Evolutionary conservation across 2,113 vertebrate species (phyloP), one percentile per base, ranked within the genome.

Genomic region (Melanotaenia duboulayi): DNA sequence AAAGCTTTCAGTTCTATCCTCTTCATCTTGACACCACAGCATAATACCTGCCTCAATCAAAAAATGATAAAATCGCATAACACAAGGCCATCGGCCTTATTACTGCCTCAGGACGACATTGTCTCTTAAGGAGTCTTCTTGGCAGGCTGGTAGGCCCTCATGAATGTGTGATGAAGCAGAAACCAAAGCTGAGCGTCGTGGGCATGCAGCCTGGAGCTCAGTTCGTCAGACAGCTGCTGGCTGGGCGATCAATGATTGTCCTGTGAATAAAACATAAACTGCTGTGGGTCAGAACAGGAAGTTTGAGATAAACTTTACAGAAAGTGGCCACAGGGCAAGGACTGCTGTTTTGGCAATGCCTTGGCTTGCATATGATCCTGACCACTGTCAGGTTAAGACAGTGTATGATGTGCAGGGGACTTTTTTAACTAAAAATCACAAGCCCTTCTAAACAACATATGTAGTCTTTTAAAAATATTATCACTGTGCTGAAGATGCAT

Each of bases 191-290:
- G 81, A 74, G 74, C 56, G 17, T 56, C 1, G 39, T 40, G 49
- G 67, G 40, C 66, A 83, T 80, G 52, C 60, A 78, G 32, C 76
- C 66, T 42, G 52, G 65, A 71, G 83, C 84, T 77, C 62, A 68
- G 64, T 86, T 89, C 81, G 69, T 80, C 89, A 74, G 79, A 79
- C 86, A 80, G 74, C 85, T 61, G 86, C 81, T 46, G 85, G 58
- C 85, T 8, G 25, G 74, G 79, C 69, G 87, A 90, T 87, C 72
- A 64, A 84, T 89, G 90, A 83, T 86, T 87, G 57, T 62, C 40
- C 60, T 25, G 70, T 94, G 87, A 94, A 94, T 94, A 90, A 94
- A 92, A 90, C 75, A 94, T 92, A 67, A 87, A 61, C 32, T 57
- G 61, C 71, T 62, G 76, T 65, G 55, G 52, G 83, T 82, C 81